phyloP scores from a whole-genome alignment of 2,113 vertebrate species.

The Cricetomys ansorgei region DNA sequence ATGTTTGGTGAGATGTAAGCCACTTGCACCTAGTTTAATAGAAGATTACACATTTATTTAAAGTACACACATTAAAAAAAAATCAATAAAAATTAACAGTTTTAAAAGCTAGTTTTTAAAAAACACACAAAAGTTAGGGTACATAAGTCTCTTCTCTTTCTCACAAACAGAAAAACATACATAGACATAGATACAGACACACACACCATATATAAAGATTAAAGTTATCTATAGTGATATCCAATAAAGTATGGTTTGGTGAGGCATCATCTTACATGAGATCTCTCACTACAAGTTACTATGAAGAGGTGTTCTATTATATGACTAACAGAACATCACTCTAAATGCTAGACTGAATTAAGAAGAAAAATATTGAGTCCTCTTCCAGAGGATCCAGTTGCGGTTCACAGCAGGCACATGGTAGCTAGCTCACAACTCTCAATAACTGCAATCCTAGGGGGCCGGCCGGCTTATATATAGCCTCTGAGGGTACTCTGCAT shows the following conservation, averaged over 20 bases:
- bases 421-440: neutral
- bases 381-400: neutral
- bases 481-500: neutral
- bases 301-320: neutral
- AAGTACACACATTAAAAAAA: conserved; percentile 46
- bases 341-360: neutral
- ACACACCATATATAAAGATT: neutral
- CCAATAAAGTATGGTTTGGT: neutral
- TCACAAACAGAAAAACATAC: neutral
- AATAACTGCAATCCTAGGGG: neutral
- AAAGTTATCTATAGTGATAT: neutral
- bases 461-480: neutral
- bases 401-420: neutral
- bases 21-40: conserved; percentile 93
- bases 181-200: neutral
- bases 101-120: neutral
- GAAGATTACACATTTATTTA: conserved; percentile 50
- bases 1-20: conserved; percentile 98
- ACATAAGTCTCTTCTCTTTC: neutral
- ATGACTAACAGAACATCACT: neutral
- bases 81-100: neutral
- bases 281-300: neutral
- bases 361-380: neutral
- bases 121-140: neutral
- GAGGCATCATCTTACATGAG: neutral